A percentile compares a stretch with the other conserved stretches of the same genome.
Evolutionary conservation across 1,140 invertebrate genomes (phyloP).

Genomic region (Meloidogyne hapla): DNA sequence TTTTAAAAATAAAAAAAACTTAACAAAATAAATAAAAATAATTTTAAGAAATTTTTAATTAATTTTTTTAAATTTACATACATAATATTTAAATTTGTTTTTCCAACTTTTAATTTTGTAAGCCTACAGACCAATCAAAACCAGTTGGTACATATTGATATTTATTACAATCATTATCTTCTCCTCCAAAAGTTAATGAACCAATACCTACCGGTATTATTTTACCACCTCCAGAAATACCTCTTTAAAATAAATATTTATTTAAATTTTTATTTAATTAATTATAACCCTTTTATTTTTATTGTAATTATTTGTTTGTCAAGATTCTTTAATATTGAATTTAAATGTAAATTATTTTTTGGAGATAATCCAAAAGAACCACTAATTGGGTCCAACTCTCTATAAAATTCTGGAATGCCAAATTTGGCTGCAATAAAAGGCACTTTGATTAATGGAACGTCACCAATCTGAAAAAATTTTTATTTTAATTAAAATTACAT

Average conservation of each 20-base stretch:
- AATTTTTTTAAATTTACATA: too few relatives aligned
- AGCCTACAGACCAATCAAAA: background rate
- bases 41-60: too few relatives aligned
- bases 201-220: background rate
- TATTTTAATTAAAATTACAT: too few relatives aligned
- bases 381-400: too few relatives aligned
- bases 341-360: background rate
- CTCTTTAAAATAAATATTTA: background rate
- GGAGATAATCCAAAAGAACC: background rate
- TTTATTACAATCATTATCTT: conserved; percentile 1
- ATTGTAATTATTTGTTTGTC: background rate
- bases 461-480: background rate
- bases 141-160: background rate
- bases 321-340: background rate
- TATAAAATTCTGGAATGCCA: background rate
- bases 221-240: background rate
- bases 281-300: background rate
- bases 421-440: background rate
- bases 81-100: background rate
- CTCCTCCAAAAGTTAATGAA: background rate
- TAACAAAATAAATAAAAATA: too few relatives aligned
- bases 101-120: background rate
- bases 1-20: too few relatives aligned
- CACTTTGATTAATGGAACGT: background rate
- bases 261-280: background rate